Evolutionary conservation across 2,113 vertebrate species (phyloP).

Genomic region (Nettapus auritus): DNA sequence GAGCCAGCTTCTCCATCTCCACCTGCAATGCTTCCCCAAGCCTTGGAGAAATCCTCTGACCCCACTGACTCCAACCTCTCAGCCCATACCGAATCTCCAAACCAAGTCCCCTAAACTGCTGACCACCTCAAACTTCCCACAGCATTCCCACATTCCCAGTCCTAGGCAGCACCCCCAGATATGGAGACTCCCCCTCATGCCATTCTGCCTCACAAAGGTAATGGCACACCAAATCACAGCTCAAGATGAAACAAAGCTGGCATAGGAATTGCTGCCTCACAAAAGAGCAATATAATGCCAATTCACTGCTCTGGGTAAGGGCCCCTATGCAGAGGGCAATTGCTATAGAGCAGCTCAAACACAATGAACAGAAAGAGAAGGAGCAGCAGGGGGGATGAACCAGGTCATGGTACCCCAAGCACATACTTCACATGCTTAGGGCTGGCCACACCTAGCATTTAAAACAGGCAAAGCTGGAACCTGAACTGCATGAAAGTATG

Average conservation of each 20-base stretch:
- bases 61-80: background rate
- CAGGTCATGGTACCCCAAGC: background rate
- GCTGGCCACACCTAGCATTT: background rate
- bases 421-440: background rate
- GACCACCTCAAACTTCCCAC: background rate
- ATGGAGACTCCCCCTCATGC: background rate
- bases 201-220: background rate
- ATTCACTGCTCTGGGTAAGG: background rate
- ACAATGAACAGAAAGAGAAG: background rate
- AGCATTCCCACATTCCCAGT: background rate
- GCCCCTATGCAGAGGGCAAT: background rate
- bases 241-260: background rate
- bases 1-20: background rate
- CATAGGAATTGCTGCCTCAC: background rate
- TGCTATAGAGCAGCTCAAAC: background rate
- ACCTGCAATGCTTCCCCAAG: background rate
- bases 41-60: background rate
- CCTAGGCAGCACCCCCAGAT: background rate
- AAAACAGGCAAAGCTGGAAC: background rate
- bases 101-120: background rate
- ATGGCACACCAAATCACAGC: background rate
- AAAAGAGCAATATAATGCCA: rapidly evolving
- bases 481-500: background rate
- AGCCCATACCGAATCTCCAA: background rate
- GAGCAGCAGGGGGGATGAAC: background rate